Base-by-base conservation (phyloP, 2,888 invertebrate genomes). In the Pharmacophagus antenor region DNA sequence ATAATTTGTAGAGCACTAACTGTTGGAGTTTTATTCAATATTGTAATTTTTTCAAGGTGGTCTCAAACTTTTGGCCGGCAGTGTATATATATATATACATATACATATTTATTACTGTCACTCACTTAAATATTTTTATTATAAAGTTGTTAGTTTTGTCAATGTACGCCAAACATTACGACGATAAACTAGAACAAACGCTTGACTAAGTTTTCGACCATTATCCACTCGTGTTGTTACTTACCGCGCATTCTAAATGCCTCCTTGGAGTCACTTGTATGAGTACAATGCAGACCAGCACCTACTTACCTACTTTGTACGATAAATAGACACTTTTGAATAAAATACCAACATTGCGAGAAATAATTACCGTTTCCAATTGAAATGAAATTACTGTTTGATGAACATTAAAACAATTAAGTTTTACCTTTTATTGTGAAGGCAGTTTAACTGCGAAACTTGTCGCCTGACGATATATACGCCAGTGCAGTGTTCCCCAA, bases 191-290 rank as follows among this genome's bases (percentile, higher is more conserved):
- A 27, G 25, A 54, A 27, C 44, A 27, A 20, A 25, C 27, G 46
- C 46, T 10, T 44, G 25, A 27, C 44, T 27, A 8, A 18, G 15
- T 54, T 54, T 54, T 27, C 20, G 54, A 18, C 20, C 22, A 54
- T 54, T 54, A 54, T 44, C 54, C 54, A 46, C 54, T 54, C 25
- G 2, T n/a, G 54, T 10, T 54, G 27, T 25, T 54, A 20, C 25
- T 54, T 27, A 27, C 17, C 27, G 12, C 42, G 53, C 23, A 44
- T 54, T 54, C 20, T 46, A 25, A 54, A 54, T 54, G 27, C 54
- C 54, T 54, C 27, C 42, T 54, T 54, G 46, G 25, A 23, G 54
- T 18, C 27, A 18, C 23, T 31, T 10, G 10, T 31, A 31, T 31
- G 31, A 31, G 2, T 31, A 31, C 31, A 31, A 31, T 31, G 10